A percentile compares a stretch with the other conserved stretches of the same genome.
Conservation (phyloP, 2,888 invertebrate species). For the Morinoia aosen region DNA sequence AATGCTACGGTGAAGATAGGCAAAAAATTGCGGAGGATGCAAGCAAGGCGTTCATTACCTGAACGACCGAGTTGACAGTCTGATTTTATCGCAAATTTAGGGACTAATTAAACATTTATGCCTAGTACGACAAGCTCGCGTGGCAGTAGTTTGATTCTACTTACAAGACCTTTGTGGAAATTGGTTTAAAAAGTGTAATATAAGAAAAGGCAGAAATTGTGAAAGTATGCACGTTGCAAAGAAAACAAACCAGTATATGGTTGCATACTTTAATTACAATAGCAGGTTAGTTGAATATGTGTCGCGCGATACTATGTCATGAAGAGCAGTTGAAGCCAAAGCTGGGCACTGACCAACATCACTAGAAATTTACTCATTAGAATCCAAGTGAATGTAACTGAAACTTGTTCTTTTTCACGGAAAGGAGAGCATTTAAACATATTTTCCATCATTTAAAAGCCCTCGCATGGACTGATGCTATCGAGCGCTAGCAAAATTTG, state of each 20-base stretch:
- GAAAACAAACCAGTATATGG: not conserved
- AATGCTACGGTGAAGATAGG: not conserved
- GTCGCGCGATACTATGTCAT: no score
- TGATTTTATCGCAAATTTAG: not conserved
- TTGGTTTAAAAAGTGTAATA: not conserved
- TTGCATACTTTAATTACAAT: not conserved
- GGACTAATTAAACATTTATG: not conserved
- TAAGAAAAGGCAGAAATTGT: not conserved
- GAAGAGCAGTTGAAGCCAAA: no score
- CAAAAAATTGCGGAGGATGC: not conserved
- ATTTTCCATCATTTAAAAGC: no score
- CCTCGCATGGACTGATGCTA: no score
- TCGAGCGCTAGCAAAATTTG: no score
- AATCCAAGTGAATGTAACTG: no score
- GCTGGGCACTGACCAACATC: no score
- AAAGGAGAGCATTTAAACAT: no score
- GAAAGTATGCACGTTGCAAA: not conserved
- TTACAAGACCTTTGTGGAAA: not conserved
- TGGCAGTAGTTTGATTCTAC: not conserved
- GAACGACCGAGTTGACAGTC: not conserved
- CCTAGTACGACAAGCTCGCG: not conserved
- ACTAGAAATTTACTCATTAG: no score
- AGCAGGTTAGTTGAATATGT: not conserved
- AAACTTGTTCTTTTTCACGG: no score
- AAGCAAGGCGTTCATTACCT: not conserved